Evolutionary conservation across 2,888 invertebrate genomes (phyloP).

Genomic region (Apodemia zela): DNA sequence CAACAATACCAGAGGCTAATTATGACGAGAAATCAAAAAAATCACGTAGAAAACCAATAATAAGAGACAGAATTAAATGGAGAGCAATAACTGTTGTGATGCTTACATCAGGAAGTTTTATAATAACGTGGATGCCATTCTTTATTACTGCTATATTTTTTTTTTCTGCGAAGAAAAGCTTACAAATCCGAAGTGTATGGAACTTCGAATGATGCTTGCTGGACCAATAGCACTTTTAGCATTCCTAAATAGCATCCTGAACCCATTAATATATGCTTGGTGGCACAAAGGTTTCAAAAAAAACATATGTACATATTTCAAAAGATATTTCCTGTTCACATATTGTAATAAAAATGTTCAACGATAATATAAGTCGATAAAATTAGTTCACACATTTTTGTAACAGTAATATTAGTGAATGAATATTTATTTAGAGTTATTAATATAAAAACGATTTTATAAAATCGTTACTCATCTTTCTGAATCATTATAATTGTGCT

Average conservation of each 20-base stretch:
- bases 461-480: no score
- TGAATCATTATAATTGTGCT: no score
- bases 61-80: constrained; percentile 73
- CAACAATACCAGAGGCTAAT: constrained; percentile 35
- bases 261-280: constrained; percentile 85
- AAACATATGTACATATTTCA: constrained; percentile 57
- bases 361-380: background rate
- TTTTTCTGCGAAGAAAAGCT: constrained; percentile 70
- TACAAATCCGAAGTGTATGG: constrained; percentile 66
- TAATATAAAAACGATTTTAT: no score
- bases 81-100: constrained; percentile 82
- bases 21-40: constrained; percentile 28
- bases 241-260: constrained; percentile 81
- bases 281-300: constrained; percentile 85
- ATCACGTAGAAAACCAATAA: constrained; percentile 37
- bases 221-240: constrained; percentile 82
- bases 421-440: no score
- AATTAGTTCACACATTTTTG: no score
- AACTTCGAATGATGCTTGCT: constrained; percentile 70
- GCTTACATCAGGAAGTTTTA: constrained; percentile 81
- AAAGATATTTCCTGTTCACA: constrained; percentile 34
- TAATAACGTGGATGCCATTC: constrained; percentile 83
- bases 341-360: constrained; percentile 23
- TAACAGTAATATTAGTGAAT: no score
- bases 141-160: constrained; percentile 79